These are phyloP conservation scores for Temnothorax ravouxi DNA, from an alignment of 2,888 invertebrate species.

Conservation along the genomic window DNA sequence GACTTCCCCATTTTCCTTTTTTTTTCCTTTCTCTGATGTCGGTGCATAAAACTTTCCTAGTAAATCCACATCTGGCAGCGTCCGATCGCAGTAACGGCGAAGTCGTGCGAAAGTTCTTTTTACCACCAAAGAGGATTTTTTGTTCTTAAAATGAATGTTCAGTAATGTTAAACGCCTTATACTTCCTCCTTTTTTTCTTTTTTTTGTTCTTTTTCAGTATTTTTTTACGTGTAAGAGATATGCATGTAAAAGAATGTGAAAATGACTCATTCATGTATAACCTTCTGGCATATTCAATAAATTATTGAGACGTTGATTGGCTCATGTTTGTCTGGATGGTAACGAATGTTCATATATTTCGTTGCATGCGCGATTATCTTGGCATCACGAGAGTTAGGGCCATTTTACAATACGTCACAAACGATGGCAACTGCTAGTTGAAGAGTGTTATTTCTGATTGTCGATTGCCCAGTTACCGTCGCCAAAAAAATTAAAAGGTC, in stretches of 20 bases:
- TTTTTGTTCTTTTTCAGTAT: not conserved
- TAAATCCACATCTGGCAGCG: conserved; percentile 75
- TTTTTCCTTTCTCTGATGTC: conserved; percentile 60
- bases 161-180: conserved; percentile 23
- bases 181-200: not conserved
- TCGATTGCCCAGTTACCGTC: no score
- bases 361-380: not conserved
- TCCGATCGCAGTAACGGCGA: conserved; percentile 69
- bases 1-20: conserved; percentile 60
- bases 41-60: conserved; percentile 71
- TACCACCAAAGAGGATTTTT: conserved; percentile 39
- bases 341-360: not conserved
- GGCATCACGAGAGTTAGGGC: not conserved
- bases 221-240: not conserved
- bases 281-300: not conserved
- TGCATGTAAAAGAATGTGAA: not conserved
- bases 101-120: conserved; percentile 56
- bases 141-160: conserved; percentile 44
- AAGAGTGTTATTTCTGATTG: no score
- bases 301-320: not conserved
- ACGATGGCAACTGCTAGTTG: no score
- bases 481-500: no score
- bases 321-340: not conserved
- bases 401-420: no score
- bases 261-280: not conserved